These are phyloP conservation scores for Centruroides sculpturatus DNA, from an alignment of 1,140 invertebrate genomes.

Conservation along the genomic window DNA sequence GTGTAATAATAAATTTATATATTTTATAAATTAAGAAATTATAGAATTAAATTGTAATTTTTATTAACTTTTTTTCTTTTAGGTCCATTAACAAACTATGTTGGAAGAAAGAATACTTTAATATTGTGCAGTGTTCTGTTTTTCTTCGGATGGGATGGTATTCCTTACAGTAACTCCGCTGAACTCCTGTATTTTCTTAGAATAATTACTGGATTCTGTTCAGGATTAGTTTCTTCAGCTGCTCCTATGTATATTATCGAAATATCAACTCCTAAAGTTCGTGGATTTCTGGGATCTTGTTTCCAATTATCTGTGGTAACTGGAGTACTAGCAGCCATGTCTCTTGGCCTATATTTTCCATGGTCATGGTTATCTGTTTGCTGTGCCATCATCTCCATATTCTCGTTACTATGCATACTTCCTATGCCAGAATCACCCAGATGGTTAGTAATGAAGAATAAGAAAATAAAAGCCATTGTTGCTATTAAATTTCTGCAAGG, in stretches of 20 bases:
- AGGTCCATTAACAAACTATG: conserved; percentile 49
- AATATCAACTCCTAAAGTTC: conserved; percentile 67
- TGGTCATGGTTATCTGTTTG: conserved; percentile 43
- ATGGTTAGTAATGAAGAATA: conserved; percentile 3
- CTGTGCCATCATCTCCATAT: not conserved
- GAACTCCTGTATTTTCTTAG: conserved; percentile 43
- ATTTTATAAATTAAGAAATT: too few species aligned
- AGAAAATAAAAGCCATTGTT: not conserved
- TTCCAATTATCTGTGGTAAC: conserved; percentile 59
- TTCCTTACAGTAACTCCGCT: conserved; percentile 45
- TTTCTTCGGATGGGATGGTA: conserved; percentile 53
- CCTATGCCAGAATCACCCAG: conserved; percentile 8
- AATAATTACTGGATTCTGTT: conserved; percentile 45
- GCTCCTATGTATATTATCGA: conserved; percentile 73
- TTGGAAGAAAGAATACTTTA: conserved; percentile 60
- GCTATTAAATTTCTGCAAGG: conserved; percentile 7
- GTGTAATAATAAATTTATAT: too few species aligned
- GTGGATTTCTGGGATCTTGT: conserved; percentile 64
- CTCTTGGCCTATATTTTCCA: conserved; percentile 51
- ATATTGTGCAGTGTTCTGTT: conserved; percentile 52
- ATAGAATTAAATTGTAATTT: not conserved
- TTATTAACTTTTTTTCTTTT: not conserved
- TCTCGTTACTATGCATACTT: not conserved
- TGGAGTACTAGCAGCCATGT: conserved; percentile 62
- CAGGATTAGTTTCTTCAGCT: conserved; percentile 42